These are phyloP conservation scores for Macrochelys suwanniensis DNA, from an alignment of 2,797 vertebrate genomes.

Conservation along the genomic window DNA sequence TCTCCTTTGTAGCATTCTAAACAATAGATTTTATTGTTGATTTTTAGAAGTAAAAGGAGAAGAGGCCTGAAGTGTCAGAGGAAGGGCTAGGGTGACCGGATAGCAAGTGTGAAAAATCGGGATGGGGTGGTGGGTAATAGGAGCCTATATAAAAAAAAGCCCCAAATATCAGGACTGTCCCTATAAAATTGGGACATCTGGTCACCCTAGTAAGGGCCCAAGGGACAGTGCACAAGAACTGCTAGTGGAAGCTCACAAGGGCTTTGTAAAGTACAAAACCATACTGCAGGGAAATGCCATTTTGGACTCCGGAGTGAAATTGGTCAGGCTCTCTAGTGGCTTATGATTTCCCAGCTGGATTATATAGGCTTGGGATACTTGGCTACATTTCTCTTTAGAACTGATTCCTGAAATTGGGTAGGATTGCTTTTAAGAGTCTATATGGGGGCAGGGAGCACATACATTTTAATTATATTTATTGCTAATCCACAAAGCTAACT, in stretches of 20 bases:
- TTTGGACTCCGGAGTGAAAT: background rate
- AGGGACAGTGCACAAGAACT: background rate
- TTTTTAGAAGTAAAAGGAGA: background rate
- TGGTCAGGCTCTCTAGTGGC: background rate
- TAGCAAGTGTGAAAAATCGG: no score
- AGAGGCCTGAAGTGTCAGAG: background rate
- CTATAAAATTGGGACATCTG: no score
- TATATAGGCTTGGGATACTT: no score
- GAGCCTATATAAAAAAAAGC: no score
- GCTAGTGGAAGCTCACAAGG: rapidly evolving
- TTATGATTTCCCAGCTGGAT: background rate
- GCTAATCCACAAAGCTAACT: background rate
- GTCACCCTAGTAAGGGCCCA: background rate
- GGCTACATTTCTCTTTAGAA: background rate
- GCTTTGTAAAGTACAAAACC: rapidly evolving
- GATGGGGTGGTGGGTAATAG: no score
- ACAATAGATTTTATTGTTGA: background rate
- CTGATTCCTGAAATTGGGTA: background rate
- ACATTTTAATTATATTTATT: background rate
- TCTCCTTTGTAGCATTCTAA: background rate
- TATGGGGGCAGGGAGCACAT: background rate
- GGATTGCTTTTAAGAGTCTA: background rate
- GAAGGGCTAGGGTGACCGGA: no score
- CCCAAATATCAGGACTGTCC: no score
- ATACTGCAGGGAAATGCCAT: rapidly evolving